These are phyloP conservation scores for Takifugu flavidus DNA, from an alignment of 2,113 vertebrate genomes.

Conservation along the genomic window DNA sequence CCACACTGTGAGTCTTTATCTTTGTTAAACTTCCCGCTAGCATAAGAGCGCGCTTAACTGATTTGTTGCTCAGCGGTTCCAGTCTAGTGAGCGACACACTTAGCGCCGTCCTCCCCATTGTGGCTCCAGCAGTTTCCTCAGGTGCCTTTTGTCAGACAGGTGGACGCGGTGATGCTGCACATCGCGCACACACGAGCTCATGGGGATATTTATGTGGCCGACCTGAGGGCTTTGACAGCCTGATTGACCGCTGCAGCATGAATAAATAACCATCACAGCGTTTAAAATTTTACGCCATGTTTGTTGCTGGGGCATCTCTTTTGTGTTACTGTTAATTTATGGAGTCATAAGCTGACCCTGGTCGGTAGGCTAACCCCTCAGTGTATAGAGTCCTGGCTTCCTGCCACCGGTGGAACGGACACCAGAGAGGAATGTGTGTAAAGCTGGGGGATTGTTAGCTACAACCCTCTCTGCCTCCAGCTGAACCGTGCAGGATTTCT, in stretches of 20 bases:
- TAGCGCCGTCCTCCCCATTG: conserved; percentile 36
- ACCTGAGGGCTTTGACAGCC: conserved; percentile 40
- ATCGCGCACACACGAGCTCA: conserved; percentile 50
- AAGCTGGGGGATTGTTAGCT: conserved; percentile 10
- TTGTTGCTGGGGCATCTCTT: not conserved
- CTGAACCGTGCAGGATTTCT: conserved; percentile 10
- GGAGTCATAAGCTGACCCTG: conserved; percentile 8
- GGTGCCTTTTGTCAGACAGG: conserved; percentile 61
- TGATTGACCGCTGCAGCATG: conserved; percentile 1
- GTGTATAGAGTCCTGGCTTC: conserved; percentile 6
- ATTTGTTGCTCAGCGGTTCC: conserved; percentile 56
- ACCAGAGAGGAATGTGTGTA: conserved; percentile 34
- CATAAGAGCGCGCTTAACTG: conserved; percentile 13
- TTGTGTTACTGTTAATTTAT: not conserved
- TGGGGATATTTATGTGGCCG: conserved; percentile 52
- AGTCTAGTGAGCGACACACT: conserved; percentile 13
- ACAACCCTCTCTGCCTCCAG: conserved; percentile 7
- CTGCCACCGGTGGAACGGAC: conserved; percentile 30
- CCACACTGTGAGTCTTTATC: conserved; percentile 46
- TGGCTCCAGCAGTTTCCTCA: conserved; percentile 39
- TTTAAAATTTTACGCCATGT: conserved; percentile 3
- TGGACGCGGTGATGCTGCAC: conserved; percentile 55
- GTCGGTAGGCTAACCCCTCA: conserved; percentile 14
- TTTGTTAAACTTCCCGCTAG: conserved; percentile 41
- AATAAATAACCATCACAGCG: conserved; percentile 5